Evolutionary conservation across 1,140 invertebrate species (phyloP).

Genomic region (Ylistrum balloti): DNA sequence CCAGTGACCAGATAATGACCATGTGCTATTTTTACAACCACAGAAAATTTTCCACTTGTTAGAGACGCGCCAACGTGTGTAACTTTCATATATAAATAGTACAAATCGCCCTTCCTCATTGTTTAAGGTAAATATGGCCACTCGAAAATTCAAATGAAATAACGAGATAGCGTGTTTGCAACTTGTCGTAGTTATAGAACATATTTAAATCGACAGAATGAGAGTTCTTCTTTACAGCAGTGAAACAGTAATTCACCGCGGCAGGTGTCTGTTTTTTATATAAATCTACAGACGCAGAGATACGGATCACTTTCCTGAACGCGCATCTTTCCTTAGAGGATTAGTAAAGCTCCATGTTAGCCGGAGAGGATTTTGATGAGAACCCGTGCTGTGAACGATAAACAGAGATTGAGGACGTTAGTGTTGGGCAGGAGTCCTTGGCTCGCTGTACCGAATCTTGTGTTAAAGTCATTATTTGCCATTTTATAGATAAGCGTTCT

Average conservation of each 20-base stretch:
- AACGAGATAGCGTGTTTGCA: too few species aligned
- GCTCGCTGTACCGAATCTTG: neutral
- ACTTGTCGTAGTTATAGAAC: too few species aligned
- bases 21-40: too few species aligned
- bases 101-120: too few species aligned
- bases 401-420: neutral
- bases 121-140: too few species aligned
- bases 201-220: too few species aligned
- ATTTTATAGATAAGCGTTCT: conserved; percentile 23
- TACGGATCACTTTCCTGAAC: neutral
- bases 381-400: conserved; percentile 7
- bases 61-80: too few species aligned
- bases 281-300: neutral
- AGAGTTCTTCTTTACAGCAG: neutral
- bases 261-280: neutral
- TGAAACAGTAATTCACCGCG: conserved; percentile 3
- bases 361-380: neutral
- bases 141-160: too few species aligned
- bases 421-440: neutral
- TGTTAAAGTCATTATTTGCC: conserved; percentile 34
- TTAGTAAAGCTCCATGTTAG: neutral
- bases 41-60: too few species aligned
- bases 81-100: too few species aligned
- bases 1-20: too few species aligned
- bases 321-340: neutral